phyloP scores from a whole-genome alignment of 2,888 invertebrate species.

The Troides helena region DNA sequence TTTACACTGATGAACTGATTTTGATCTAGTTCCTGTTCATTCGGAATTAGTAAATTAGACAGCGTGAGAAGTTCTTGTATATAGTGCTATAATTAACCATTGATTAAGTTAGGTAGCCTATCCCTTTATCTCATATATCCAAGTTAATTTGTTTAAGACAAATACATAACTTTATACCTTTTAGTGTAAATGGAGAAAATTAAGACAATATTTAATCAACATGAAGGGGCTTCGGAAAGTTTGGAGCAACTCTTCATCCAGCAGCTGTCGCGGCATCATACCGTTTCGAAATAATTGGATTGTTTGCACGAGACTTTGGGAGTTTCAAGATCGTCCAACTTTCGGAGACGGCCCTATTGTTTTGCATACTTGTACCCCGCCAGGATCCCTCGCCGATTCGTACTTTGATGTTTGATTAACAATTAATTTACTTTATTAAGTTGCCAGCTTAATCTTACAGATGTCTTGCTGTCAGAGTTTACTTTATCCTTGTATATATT shows the following conservation, averaged over 20 bases:
- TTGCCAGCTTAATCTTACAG: background rate
- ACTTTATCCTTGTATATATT: too few species aligned
- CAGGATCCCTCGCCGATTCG: conserved; percentile 6
- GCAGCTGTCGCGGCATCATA: conserved; percentile 25
- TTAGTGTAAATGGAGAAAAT: background rate
- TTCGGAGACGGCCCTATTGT: conserved; percentile 25
- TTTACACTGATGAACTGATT: too few species aligned
- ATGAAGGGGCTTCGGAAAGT: conserved; percentile 3
- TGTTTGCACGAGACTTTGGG: conserved; percentile 29
- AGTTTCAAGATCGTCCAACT: conserved; percentile 23
- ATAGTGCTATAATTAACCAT: too few species aligned
- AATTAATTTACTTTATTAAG: conserved; percentile 3
- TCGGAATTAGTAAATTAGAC: too few species aligned
- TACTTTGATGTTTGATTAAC: conserved; percentile 11
- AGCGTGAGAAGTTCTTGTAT: too few species aligned
- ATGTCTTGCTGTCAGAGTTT: background rate
- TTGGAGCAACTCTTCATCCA: conserved; percentile 22
- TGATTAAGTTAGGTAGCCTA: too few species aligned
- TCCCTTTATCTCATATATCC: too few species aligned
- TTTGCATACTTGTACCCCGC: conserved; percentile 15
- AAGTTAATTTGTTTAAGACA: too few species aligned
- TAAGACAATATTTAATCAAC: conserved; percentile 22
- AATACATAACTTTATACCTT: background rate
- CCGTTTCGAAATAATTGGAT: conserved; percentile 29
- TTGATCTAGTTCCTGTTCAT: too few species aligned